phyloP scores from a whole-genome alignment of 2,888 invertebrate species.

The Tipula confusa region DNA sequence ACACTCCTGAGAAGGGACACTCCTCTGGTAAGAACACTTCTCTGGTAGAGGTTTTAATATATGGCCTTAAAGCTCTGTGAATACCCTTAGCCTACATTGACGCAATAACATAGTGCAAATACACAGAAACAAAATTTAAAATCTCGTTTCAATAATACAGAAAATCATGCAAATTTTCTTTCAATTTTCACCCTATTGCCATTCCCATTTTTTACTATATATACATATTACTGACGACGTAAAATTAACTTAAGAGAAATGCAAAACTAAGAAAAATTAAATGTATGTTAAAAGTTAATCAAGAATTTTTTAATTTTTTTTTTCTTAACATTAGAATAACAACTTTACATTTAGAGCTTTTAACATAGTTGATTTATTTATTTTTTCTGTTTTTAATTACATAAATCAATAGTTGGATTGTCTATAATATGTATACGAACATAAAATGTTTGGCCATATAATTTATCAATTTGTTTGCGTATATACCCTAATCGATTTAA shows the following conservation, averaged over 20 bases:
- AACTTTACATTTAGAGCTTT: background rate
- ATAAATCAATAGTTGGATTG: background rate
- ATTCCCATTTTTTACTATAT: background rate
- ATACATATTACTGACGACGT: background rate
- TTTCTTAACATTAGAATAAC: background rate
- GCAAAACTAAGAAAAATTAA: background rate
- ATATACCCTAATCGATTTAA: background rate
- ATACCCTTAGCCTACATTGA: too few species aligned
- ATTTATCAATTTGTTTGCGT: background rate
- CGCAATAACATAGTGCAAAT: too few species aligned
- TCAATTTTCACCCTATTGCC: background rate
- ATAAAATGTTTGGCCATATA: background rate
- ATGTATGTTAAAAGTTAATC: background rate
- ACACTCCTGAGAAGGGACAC: too few species aligned
- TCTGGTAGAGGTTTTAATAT: too few species aligned
- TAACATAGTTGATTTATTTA: background rate
- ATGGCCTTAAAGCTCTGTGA: too few species aligned
- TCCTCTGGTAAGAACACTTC: too few species aligned
- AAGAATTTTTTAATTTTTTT: background rate
- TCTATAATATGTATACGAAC: background rate
- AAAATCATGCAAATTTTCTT: background rate
- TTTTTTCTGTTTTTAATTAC: too few species aligned
- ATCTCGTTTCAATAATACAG: background rate
- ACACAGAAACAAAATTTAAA: too few species aligned
- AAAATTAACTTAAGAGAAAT: background rate